A percentile compares a stretch with the other conserved stretches of the same genome.
These are phyloP conservation scores for Venustaconcha ellipsiformis DNA, from an alignment of 1,140 invertebrate genomes.

Conservation along the genomic window DNA sequence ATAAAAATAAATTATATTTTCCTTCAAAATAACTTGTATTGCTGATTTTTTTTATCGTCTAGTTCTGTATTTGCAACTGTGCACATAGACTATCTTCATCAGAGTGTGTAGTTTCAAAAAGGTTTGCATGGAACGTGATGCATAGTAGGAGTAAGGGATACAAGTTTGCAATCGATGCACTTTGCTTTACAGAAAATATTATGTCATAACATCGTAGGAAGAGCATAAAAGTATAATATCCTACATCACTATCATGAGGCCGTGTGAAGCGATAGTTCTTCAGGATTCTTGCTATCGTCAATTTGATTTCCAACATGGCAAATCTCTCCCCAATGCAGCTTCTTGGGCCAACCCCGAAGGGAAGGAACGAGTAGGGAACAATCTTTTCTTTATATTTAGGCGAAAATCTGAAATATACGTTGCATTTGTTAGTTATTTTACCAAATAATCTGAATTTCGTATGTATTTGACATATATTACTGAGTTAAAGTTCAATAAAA, in stretches of 20 bases:
- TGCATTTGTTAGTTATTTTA: no score
- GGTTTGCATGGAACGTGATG: background rate
- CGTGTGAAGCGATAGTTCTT: conserved; percentile 43
- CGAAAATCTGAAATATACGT: conserved; percentile 41
- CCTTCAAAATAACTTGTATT: no score
- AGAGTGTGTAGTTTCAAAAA: background rate
- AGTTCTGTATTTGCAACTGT: background rate
- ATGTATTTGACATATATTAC: no score
- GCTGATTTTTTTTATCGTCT: no score
- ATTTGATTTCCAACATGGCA: conserved; percentile 62
- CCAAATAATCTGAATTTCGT: no score
- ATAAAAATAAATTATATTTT: no score
- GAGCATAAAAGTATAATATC: background rate
- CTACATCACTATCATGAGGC: conserved; percentile 25
- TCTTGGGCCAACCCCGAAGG: conserved; percentile 67
- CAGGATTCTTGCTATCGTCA: conserved; percentile 53
- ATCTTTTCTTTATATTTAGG: conserved; percentile 42
- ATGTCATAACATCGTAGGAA: background rate
- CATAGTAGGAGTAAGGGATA: background rate
- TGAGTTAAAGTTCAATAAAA: no score
- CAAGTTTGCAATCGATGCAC: background rate
- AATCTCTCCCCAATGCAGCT: conserved; percentile 67
- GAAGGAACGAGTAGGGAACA: conserved; percentile 54
- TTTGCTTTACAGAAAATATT: background rate
- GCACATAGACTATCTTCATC: background rate